A percentile compares a stretch with the other conserved stretches of the same genome.
Evolutionary conservation across 2,113 vertebrate genomes (phyloP).

Genomic region (Scomber scombrus): DNA sequence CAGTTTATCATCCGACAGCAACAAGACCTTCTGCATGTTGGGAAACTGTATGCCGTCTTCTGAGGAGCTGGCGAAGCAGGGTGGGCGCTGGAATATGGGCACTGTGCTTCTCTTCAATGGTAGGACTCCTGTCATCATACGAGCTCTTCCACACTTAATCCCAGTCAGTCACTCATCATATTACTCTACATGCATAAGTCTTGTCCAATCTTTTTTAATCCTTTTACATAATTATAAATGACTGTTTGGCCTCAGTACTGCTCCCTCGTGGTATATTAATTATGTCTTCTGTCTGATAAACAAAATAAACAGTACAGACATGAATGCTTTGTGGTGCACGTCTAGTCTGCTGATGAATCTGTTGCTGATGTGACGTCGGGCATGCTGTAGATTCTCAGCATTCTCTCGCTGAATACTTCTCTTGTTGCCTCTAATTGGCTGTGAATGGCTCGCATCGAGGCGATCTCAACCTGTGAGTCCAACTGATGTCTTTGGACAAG

Average conservation of each 20-base stretch:
- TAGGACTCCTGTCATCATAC: conserved; percentile 27
- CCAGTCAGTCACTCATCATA: neutral
- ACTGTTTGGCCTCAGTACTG: conserved; percentile 29
- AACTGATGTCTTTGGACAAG: conserved; percentile 43
- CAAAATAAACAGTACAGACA: neutral
- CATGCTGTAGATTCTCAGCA: conserved; percentile 61
- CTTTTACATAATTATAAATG: neutral
- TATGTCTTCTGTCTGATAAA: neutral
- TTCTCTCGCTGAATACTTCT: conserved; percentile 67
- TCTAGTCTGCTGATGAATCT: conserved; percentile 4
- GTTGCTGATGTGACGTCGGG: conserved; percentile 28
- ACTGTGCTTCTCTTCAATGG: conserved; percentile 84
- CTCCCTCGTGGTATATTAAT: conserved; percentile 29
- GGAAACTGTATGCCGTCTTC: conserved; percentile 88
- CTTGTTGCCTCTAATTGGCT: conserved; percentile 66
- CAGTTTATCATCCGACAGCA: conserved; percentile 95
- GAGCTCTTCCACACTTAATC: conserved; percentile 2
- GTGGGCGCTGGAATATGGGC: conserved; percentile 90
- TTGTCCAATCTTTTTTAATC: conserved; percentile 15
- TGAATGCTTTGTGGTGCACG: conserved; percentile 19
- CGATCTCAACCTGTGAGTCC: conserved; percentile 53
- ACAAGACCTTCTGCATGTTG: conserved; percentile 96
- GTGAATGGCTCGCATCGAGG: conserved; percentile 53
- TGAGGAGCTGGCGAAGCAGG: conserved; percentile 86
- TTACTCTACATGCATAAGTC: neutral